A percentile compares a stretch with the other conserved stretches of the same genome.
Evolutionary conservation across 2,797 vertebrate genomes (phyloP).

Genomic region (Nannoperca australis): DNA sequence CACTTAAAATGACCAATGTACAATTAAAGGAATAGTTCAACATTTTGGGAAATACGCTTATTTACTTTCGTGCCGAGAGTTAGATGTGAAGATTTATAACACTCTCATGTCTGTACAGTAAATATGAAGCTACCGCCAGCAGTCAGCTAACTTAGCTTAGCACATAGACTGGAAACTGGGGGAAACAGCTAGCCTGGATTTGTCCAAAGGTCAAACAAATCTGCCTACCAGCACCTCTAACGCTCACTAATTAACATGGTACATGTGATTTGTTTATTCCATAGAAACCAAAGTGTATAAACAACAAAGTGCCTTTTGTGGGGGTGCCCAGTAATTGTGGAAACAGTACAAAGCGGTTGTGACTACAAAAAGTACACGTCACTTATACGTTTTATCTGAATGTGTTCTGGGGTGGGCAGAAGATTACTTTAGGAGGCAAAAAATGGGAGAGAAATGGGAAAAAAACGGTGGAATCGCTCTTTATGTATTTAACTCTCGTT

Average conservation of each 20-base stretch:
- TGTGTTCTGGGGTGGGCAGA: too few species aligned
- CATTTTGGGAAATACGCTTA: neutral
- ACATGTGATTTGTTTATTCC: neutral
- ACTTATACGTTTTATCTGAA: neutral
- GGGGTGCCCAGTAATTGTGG: neutral
- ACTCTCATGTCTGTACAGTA: neutral
- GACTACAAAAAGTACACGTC: neutral
- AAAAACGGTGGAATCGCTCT: neutral
- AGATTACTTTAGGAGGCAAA: neutral
- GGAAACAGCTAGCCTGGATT: neutral
- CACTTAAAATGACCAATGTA: neutral
- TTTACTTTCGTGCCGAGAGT: neutral
- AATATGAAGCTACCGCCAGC: neutral
- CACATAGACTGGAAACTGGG: too few species aligned
- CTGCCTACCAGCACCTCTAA: neutral
- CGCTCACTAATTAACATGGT: neutral
- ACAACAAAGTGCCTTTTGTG: neutral
- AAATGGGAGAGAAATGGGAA: neutral
- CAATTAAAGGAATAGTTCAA: neutral
- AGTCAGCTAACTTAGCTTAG: neutral
- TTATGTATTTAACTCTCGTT: too few species aligned
- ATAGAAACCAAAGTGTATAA: neutral
- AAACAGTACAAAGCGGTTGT: too few species aligned
- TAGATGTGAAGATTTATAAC: neutral
- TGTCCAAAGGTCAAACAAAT: neutral